Conservation (phyloP, 2,113 vertebrate species). For the Pelusios castaneus region DNA sequence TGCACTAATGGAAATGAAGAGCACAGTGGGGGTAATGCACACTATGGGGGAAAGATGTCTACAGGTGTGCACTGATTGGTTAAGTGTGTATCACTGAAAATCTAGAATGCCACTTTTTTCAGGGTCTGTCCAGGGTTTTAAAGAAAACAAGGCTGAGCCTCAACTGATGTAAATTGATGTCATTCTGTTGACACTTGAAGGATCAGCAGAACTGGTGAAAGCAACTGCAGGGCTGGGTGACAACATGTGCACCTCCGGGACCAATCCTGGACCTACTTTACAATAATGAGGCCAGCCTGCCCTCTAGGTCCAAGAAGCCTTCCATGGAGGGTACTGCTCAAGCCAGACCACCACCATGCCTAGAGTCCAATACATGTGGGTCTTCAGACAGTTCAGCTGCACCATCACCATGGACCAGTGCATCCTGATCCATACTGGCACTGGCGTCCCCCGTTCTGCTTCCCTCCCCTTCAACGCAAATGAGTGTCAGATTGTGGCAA, state of each 20-base stretch:
- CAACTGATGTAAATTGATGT: neutral
- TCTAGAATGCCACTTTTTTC: conserved; percentile 2
- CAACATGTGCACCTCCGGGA: neutral
- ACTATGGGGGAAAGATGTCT: neutral
- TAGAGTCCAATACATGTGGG: neutral
- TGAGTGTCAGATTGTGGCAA: neutral
- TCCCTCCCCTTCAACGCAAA: neutral
- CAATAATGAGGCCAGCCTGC: neutral
- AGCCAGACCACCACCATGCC: neutral
- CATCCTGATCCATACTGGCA: neutral
- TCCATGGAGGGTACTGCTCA: neutral
- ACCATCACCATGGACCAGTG: neutral
- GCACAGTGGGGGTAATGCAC: neutral
- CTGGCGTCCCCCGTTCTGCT: neutral
- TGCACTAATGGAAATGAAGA: neutral
- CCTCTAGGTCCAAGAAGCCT: neutral
- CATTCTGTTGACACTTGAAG: neutral
- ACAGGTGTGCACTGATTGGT: neutral
- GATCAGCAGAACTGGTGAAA: neutral
- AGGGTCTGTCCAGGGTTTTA: neutral
- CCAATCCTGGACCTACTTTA: neutral
- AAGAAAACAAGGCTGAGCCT: neutral
- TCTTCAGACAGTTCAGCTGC: neutral
- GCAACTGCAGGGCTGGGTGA: neutral
- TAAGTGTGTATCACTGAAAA: neutral